Conservation (phyloP, 30 jellyfish, hydroid and myxozoan genomes). For the Chrysaora quinquecirrha region DNA sequence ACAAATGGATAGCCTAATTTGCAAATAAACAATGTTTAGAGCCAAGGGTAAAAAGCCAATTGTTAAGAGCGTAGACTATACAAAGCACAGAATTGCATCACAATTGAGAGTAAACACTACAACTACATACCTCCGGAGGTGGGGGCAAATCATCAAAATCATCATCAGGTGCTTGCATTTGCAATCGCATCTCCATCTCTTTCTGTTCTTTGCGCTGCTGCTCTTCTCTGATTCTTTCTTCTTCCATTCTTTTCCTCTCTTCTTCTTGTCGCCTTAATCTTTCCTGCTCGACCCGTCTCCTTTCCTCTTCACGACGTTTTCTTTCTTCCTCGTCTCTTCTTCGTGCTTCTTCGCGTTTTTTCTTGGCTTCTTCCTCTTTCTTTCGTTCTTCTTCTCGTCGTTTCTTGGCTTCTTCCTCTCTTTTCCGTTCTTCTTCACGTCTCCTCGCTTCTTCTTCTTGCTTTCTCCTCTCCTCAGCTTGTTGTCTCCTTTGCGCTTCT, state of each 20-base stretch:
- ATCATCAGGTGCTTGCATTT: slow-evolving; percentile 28
- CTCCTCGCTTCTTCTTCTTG: slow-evolving; percentile 36
- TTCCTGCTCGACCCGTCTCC: slow-evolving; percentile 57
- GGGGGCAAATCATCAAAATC: slow-evolving; percentile 91
- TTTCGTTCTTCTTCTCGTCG: slow-evolving; percentile 26
- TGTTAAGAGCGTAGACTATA: too few species aligned
- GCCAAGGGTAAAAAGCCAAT: too few species aligned
- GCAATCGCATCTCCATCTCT: not conserved
- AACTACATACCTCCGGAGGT: slow-evolving; percentile 96
- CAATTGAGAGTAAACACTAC: too few species aligned
- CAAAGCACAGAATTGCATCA: too few species aligned
- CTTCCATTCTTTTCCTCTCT: slow-evolving; percentile 45
- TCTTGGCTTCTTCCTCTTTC: slow-evolving; percentile 11
- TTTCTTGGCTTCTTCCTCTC: slow-evolving; percentile 34
- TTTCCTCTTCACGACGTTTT: slow-evolving; percentile 41
- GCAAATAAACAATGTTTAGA: too few species aligned
- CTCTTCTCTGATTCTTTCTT: slow-evolving; percentile 14
- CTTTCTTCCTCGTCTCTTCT: slow-evolving; percentile 2
- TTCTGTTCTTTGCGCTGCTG: slow-evolving; percentile 26
- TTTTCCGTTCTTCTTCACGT: slow-evolving; percentile 63
- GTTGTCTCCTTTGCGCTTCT: slow-evolving; percentile 42
- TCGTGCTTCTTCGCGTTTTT: slow-evolving; percentile 13
- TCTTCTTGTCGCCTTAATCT: slow-evolving; percentile 36
- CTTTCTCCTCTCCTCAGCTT: slow-evolving; percentile 56
- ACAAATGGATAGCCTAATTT: too few species aligned